phyloP scores from a whole-genome alignment of 2,113 vertebrate species.

The Chelonoidis abingdonii region DNA sequence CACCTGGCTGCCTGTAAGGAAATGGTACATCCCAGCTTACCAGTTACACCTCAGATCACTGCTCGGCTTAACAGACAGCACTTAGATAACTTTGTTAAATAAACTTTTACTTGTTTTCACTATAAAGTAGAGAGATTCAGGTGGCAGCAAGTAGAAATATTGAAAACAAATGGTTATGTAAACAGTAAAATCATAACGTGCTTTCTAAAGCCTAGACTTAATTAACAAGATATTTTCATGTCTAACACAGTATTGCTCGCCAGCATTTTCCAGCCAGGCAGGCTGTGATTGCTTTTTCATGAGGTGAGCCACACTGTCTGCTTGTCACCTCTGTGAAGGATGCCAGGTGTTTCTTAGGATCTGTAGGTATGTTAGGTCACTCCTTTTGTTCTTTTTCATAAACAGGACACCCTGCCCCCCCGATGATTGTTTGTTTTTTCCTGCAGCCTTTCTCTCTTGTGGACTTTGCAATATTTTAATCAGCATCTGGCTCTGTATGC shows the following conservation, averaged over 20 bases:
- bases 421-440: background rate
- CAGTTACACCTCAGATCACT: background rate
- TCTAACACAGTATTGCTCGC: background rate
- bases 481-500: background rate
- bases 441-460: background rate
- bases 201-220: background rate
- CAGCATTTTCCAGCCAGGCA: background rate
- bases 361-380: background rate
- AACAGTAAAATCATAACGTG: background rate
- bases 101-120: background rate
- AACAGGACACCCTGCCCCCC: background rate
- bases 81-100: background rate
- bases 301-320: background rate
- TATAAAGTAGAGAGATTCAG: background rate
- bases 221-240: background rate
- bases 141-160: background rate
- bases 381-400: background rate
- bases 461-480: background rate
- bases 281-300: background rate
- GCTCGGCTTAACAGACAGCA: background rate
- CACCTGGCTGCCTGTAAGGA: background rate
- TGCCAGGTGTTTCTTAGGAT: background rate
- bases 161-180: background rate
- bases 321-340: background rate
- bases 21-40: background rate